A percentile compares a stretch with the other conserved stretches of the same genome.
Evolutionary conservation across 2,113 vertebrate species (phyloP).

Genomic region (Hippocampus mohnikei): DNA sequence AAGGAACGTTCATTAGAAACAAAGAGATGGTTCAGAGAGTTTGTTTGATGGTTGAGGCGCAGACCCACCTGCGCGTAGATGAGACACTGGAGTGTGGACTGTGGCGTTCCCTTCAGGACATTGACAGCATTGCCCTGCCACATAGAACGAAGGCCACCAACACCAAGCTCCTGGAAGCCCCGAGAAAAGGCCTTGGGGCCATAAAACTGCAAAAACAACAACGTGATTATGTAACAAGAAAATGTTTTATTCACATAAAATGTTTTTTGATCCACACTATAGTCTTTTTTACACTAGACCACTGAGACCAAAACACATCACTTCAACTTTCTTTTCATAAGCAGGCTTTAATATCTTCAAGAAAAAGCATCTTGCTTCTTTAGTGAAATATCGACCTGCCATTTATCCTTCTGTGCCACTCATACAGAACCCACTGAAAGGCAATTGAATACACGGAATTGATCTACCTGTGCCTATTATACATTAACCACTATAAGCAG

Average conservation of each 20-base stretch:
- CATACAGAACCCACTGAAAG: too few relatives aligned
- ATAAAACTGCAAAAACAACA: slow-evolving; percentile 52
- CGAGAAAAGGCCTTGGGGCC: slow-evolving; percentile 66
- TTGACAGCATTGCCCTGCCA: slow-evolving; percentile 74
- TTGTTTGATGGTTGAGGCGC: neutral
- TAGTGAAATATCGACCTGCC: too few relatives aligned
- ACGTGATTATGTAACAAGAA: neutral
- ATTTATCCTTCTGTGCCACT: too few relatives aligned
- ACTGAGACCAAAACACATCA: too few relatives aligned
- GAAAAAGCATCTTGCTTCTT: too few relatives aligned
- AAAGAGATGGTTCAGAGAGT: neutral
- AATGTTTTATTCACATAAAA: neutral
- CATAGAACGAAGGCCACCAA: slow-evolving; percentile 65
- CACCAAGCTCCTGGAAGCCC: slow-evolving; percentile 56
- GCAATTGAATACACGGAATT: too few relatives aligned
- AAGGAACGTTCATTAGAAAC: slow-evolving; percentile 5
- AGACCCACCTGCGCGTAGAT: slow-evolving; percentile 68
- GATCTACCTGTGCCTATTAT: too few relatives aligned
- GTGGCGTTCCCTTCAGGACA: slow-evolving; percentile 72
- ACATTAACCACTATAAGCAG: too few relatives aligned
- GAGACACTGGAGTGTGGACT: slow-evolving; percentile 72
- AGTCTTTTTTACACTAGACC: neutral
- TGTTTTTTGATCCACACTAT: neutral
- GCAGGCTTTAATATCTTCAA: too few relatives aligned
- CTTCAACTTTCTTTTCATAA: too few relatives aligned